These are phyloP conservation scores for Acrobasis suavella DNA, from an alignment of 2,888 invertebrate species.

Conservation along the genomic window DNA sequence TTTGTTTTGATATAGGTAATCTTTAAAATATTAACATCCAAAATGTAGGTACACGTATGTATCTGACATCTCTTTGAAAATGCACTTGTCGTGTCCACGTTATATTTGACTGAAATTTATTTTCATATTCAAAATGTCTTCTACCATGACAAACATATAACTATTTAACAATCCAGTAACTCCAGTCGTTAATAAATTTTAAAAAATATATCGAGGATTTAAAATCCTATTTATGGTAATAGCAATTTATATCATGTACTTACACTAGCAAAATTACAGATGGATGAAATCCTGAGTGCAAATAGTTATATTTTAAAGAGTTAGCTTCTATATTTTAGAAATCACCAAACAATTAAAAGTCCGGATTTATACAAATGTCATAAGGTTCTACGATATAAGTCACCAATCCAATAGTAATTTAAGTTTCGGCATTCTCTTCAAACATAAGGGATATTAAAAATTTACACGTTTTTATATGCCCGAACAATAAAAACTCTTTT, in stretches of 20 bases:
- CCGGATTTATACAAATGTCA: too few species aligned
- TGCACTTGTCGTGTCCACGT: too few species aligned
- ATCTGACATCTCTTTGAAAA: too few species aligned
- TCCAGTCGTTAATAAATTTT: neutral
- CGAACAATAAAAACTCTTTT: too few species aligned
- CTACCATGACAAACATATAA: neutral
- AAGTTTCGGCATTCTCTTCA: neutral
- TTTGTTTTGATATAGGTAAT: too few species aligned
- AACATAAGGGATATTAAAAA: too few species aligned
- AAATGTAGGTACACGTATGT: too few species aligned
- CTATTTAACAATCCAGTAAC: constrained; percentile 1
- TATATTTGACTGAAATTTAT: too few species aligned
- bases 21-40: too few species aligned
- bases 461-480: too few species aligned
- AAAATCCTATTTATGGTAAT: neutral
- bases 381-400: too few species aligned
- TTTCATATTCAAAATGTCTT: neutral
- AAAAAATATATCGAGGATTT: neutral
- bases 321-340: constrained; percentile 2
- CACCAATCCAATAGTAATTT: neutral
- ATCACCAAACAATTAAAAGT: neutral
- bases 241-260: constrained; percentile 26
- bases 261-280: neutral
- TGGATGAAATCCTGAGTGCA: constrained; percentile 16
- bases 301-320: constrained; percentile 3